These are phyloP conservation scores for Halictus quadricinctus DNA, from an alignment of 2,888 invertebrate genomes.

Conservation along the genomic window DNA sequence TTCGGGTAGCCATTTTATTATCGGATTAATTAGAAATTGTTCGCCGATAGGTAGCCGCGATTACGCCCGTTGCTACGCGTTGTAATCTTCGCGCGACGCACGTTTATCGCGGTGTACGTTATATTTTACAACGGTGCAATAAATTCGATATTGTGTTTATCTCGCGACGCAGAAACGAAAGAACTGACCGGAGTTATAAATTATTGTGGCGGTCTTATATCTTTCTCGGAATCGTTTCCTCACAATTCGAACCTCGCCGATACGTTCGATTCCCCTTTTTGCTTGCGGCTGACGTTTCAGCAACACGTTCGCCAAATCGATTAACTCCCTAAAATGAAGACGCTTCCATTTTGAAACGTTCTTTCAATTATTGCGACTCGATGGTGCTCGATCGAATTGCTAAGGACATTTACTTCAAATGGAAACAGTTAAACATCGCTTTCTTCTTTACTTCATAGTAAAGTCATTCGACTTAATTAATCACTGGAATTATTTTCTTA, in stretches of 20 bases:
- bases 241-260: background rate
- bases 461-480: no score
- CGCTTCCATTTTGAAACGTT: no score
- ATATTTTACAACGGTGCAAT: constrained; percentile 54
- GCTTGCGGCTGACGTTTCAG: no score
- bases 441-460: no score
- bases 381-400: no score
- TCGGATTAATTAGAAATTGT: background rate
- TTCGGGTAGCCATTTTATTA: constrained; percentile 3
- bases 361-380: no score
- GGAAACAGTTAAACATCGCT: no score
- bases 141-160: constrained; percentile 57
- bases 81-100: constrained; percentile 7
- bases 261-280: background rate
- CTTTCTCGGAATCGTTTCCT: constrained; percentile 27
- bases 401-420: no score
- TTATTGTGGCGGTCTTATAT: constrained; percentile 39
- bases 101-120: constrained; percentile 43
- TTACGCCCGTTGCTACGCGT: background rate
- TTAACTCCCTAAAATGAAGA: no score
- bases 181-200: constrained; percentile 43
- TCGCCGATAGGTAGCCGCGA: background rate
- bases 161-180: constrained; percentile 30
- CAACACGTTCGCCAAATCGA: no score
- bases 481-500: no score